Evolutionary conservation across 2,888 invertebrate species (phyloP).

Genomic region (Hypselothyrea guttata): DNA sequence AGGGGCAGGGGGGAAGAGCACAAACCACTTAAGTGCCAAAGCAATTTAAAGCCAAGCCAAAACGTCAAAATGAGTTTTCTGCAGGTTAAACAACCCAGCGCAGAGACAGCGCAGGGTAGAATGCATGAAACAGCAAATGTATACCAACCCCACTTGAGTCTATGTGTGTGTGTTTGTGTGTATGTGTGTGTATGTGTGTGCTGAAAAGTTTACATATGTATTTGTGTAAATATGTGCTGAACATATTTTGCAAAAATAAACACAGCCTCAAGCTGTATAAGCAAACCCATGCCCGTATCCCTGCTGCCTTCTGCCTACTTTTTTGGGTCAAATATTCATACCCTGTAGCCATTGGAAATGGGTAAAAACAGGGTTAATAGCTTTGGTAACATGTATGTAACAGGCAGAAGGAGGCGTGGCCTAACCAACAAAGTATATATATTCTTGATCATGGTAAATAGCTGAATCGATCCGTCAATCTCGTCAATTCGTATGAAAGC

Average conservation of each 20-base stretch:
- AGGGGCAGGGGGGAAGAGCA: slow-evolving; percentile 51
- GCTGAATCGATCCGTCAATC: no score
- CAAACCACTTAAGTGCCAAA: slow-evolving; percentile 79
- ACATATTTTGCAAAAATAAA: slow-evolving; percentile 76
- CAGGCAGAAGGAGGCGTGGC: no score
- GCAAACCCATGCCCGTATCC: slow-evolving; percentile 26
- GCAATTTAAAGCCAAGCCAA: slow-evolving; percentile 75
- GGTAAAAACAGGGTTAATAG: no score
- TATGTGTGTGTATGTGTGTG: slow-evolving; percentile 21
- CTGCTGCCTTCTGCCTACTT: slow-evolving; percentile 1
- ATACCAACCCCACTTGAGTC: slow-evolving; percentile 31
- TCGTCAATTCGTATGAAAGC: no score
- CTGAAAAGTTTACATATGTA: slow-evolving; percentile 61
- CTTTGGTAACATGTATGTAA: no score
- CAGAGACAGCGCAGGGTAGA: slow-evolving; percentile 2
- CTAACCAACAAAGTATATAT: no score
- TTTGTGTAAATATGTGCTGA: slow-evolving; percentile 71
- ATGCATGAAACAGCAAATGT: neutral
- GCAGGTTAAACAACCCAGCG: slow-evolving; percentile 38
- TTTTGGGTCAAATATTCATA: slow-evolving; percentile 42
- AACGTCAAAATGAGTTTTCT: slow-evolving; percentile 60
- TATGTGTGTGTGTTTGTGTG: slow-evolving; percentile 7
- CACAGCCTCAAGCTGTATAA: slow-evolving; percentile 62
- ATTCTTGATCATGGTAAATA: no score
- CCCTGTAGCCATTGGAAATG: no score